A percentile compares a stretch with the other conserved stretches of the same genome.
Conservation (phyloP, 2,113 vertebrate genomes). For the Hemichromis elongatus region DNA sequence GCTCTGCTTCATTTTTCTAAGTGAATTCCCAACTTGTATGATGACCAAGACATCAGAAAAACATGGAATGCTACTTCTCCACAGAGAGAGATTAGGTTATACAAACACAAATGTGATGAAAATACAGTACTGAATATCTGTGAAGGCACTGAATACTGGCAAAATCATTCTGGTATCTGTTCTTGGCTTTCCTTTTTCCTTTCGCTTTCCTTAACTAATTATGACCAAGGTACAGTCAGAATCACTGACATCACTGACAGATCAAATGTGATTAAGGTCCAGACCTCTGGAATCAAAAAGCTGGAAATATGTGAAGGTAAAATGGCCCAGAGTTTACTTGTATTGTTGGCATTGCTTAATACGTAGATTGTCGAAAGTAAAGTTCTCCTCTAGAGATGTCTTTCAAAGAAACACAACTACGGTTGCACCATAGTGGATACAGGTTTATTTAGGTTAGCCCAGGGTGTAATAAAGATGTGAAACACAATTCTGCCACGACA, state of each 20-base stretch:
- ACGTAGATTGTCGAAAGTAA: not conserved
- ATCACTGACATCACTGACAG: not conserved
- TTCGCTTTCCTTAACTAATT: too few species aligned
- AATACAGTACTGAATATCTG: not conserved
- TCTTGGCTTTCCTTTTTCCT: too few species aligned
- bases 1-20: not conserved
- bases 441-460: rapidly evolving
- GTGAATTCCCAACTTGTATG: not conserved
- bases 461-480: not conserved
- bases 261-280: not conserved
- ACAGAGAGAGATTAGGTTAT: not conserved
- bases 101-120: not conserved
- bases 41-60: not conserved
- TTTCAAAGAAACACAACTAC: not conserved
- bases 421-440: not conserved
- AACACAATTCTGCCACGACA: not conserved
- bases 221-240: not conserved
- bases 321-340: not conserved
- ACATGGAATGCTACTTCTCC: not conserved
- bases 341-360: not conserved
- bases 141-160: not conserved
- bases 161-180: not conserved
- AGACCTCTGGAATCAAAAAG: not conserved
- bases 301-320: not conserved
- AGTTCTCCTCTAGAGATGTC: not conserved